Evolutionary conservation across 2,797 vertebrate species (phyloP), one percentile per base, ranked within the genome.

Genomic region (Allochrocebus solatus): DNA sequence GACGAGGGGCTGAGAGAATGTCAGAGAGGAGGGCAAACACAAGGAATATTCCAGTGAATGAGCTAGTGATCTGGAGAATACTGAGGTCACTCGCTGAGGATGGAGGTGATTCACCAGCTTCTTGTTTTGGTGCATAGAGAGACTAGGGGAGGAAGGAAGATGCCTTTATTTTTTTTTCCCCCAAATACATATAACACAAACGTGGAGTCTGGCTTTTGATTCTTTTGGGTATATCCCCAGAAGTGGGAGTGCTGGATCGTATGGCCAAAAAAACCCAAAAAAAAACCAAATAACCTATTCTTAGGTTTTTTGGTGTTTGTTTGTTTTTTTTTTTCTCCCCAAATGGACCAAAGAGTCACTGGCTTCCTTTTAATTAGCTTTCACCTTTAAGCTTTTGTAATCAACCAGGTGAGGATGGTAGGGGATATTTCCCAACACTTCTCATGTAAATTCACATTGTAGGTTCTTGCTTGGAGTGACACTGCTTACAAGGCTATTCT

Each of bases 61-160:
- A 36, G 1, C 10, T 17, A 22, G 61, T 2, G 9, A 55, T 21
- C 39, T 33, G 59, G 43, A 1, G 36, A 30, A 17, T 0, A 50
- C 55, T 8, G n/a, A 12, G 33, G 5, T 55, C 85, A 19, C 28
- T 24, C 16, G 67, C 39, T 19, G 13, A 41, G 70, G 61, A 59
- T 48, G 50, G 30, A 12, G n/a, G 0, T 30, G 59, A 46, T 30
- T 22, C 61, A 76, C 5, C 8, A 76, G 64, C 22, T n/a, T 22
- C 88, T 85, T 36, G 39, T 61, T n/a, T 46, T 14, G 6, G 43
- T 10, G 8, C 19, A 4, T 30, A 13, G 50, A 67, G 33, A 21
- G 81, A 26, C 0, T 5, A 4, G 12, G n/a, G 13, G 4, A 16
- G 39, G 46, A 17, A 30, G 39, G 22, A 30, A 4, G 17, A 4